A percentile compares a stretch with the other conserved stretches of the same genome.
phyloP scores from a whole-genome alignment of 2,888 invertebrate genomes.

The Eubasilissa splendida region DNA sequence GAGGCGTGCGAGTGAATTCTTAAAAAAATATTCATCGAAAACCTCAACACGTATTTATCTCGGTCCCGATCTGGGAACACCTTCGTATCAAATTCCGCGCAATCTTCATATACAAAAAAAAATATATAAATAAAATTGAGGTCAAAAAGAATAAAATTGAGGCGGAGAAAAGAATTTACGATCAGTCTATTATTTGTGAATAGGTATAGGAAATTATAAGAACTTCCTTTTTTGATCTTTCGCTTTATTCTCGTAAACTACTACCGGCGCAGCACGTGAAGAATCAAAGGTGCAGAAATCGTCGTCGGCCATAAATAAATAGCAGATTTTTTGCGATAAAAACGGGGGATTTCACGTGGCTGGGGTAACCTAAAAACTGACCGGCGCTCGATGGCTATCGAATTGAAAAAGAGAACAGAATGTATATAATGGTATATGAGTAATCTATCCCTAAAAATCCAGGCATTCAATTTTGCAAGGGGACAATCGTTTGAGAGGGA shows the following conservation, averaged over 20 bases:
- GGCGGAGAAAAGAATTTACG: constrained; percentile 38
- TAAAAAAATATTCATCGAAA: constrained; percentile 44
- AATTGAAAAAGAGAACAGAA: constrained; percentile 53
- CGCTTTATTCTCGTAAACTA: constrained; percentile 35
- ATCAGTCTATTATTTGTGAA: constrained; percentile 47
- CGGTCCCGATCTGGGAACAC: constrained; percentile 24
- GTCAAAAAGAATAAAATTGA: constrained; percentile 48
- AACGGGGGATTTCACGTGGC: constrained; percentile 36
- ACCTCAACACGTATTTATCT: constrained; percentile 45
- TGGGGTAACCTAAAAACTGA: constrained; percentile 52
- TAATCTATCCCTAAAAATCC: constrained; percentile 57
- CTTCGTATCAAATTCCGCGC: constrained; percentile 52
- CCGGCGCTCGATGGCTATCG: constrained; percentile 56
- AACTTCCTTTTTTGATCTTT: constrained; percentile 46
- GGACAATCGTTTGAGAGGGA: constrained; percentile 54
- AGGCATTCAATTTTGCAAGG: constrained; percentile 41
- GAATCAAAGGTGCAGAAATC: constrained; percentile 55
- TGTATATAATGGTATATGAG: constrained; percentile 49
- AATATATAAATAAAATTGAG: constrained; percentile 42
- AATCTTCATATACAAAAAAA: constrained; percentile 16
- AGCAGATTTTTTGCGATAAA: constrained; percentile 44
- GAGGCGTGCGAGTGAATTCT: constrained; percentile 47
- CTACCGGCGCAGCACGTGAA: constrained; percentile 10
- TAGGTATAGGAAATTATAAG: constrained; percentile 27
- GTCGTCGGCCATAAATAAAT: constrained; percentile 43